Evolutionary conservation across 1,140 invertebrate genomes (phyloP), one percentile per base, ranked within the genome.

Genomic region (Antheraea mylitta): DNA sequence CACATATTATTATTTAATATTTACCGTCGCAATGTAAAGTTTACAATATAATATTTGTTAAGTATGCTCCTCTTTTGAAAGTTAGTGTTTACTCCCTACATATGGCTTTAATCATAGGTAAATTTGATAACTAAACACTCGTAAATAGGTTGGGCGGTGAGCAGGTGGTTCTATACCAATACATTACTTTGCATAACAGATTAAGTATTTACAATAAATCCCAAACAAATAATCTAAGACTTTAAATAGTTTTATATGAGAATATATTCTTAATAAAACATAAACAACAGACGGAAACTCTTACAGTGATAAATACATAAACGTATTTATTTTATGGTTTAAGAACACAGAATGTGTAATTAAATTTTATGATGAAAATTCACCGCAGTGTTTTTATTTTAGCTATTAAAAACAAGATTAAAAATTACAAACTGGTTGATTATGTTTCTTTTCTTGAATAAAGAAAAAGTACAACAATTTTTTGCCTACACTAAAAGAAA

Each of bases 31-130:
- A 88, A 86, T 87, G 87, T 86, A 86, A 90, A 89, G 86, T 88
- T 91, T 86, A 91, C 87, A 89, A 90, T 87, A 89, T 89, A 89
- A 88, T 90, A 89, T 91, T 91, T 91, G 87, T 88, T 80, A 88
- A 86, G 85, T 90, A 90, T 89, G 86, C 85, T 89, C 83, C 83
- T 84, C 86, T 90, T 89, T 82, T 87, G 75, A 87, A 88, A 90
- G 85, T 85, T 85, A 82, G 71, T 90, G 75, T 88, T 89, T 86
- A 80, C 86, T 75, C 71, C 81, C 72, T 78, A 87, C 78, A 86
- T 85, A 74, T 85, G 78, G 85, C 81, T 86, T 86, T 88, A 85
- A 89, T 89, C 83, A 83, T 83, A 87, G 82, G 82, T 81, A 86
- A 88, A 90, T 89, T 90, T 87, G 80, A 76, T 78, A 76, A 84